These are phyloP conservation scores for Zaprionus inermis DNA, from an alignment of 1,140 invertebrate genomes.

Conservation along the genomic window DNA sequence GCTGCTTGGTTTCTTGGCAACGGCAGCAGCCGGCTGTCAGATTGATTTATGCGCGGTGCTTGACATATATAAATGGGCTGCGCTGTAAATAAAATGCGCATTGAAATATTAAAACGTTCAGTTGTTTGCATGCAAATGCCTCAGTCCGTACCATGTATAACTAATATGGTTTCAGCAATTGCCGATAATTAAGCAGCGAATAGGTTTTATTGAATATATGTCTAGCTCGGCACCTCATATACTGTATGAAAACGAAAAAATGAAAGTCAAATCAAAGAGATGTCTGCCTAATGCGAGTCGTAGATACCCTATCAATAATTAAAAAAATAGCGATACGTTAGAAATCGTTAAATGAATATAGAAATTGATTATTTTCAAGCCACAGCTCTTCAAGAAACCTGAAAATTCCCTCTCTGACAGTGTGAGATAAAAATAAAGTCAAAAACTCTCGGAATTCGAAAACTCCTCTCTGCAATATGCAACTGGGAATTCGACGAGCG, in stretches of 20 bases:
- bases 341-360: background rate
- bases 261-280: background rate
- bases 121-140: constrained; percentile 41
- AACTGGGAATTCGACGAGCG: background rate
- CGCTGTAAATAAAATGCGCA: constrained; percentile 60
- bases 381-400: background rate
- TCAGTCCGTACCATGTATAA: background rate
- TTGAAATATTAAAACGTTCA: constrained; percentile 66
- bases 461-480: background rate
- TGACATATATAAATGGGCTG: constrained; percentile 60
- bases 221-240: background rate
- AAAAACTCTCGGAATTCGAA: background rate
- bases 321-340: too few relatives aligned
- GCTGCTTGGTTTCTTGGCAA: constrained; percentile 4
- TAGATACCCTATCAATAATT: background rate
- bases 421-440: background rate
- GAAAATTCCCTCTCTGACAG: background rate
- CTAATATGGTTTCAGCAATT: constrained; percentile 37
- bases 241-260: background rate
- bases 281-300: background rate
- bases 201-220: constrained; percentile 27
- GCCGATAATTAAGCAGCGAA: constrained; percentile 36
- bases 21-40: constrained; percentile 54
- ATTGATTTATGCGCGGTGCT: constrained; percentile 61
- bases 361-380: too few relatives aligned